Evolutionary conservation across 2,888 invertebrate species (phyloP), one percentile per base, ranked within the genome.

Genomic region (Tromatobia lineatoria): DNA sequence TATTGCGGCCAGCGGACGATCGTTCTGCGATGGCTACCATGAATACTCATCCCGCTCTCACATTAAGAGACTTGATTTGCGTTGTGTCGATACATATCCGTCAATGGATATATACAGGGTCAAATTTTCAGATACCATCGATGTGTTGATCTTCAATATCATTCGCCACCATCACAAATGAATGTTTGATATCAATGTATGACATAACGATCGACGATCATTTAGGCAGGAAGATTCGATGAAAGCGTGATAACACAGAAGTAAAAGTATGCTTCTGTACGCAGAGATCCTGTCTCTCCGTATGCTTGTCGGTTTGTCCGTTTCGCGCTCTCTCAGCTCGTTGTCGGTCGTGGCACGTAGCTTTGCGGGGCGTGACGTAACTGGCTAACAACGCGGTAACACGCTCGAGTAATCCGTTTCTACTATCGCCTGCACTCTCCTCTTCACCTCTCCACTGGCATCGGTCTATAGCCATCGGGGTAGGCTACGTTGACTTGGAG

Each of bases 361-460:
- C 77, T 80, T 76, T 82, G 82, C 80, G 84, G 84, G 84, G 86
- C 86, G 86, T 86, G 86, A 86, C 84, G 82, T 82, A 84, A 86
- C 86, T 86, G 84, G 84, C 84, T 86, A 86, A 86, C 86, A 86
- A 86, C 86, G 86, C 83, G 86, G 86, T 83, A 86, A 86, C 83
- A 86, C 86, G 86, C 84, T 86, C 84, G 84, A 86, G 84, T 86
- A 86, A 86, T 86, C 84, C 86, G 86, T 86, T 86, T 86, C 84
- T 84, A 86, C 86, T 82, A 84, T 82, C 82, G 86, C 83, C 78
- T 73, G 38, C 64, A 38, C 47, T 75, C 80, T 73, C 64, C 71
- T 77, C 70, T 78, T 67, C 74, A 25, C 77, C 69, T 71, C 61
- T 59, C 71, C 50, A 50, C 59, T 66, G 57, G 71, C 45, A 66